A percentile compares a stretch with the other conserved stretches of the same genome.
phyloP scores from a whole-genome alignment of 2,113 vertebrate species.

The Oncorhynchus nerka region DNA sequence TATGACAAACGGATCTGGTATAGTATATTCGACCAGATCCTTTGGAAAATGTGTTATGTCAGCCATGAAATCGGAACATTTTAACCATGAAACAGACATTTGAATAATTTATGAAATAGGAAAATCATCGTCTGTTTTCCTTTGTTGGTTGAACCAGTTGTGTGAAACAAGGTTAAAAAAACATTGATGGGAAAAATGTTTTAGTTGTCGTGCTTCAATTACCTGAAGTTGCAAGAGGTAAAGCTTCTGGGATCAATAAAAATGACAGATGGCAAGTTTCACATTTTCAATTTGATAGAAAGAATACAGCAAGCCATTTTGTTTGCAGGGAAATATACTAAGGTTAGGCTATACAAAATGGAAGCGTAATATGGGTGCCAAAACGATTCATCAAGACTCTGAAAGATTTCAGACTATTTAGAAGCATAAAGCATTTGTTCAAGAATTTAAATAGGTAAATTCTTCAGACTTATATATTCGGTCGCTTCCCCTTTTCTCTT shows the following conservation, averaged over 20 bases:
- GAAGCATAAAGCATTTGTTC: conserved; percentile 2
- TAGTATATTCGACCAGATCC: not conserved
- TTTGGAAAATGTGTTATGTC: not conserved
- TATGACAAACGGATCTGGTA: not conserved
- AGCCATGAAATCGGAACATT: not conserved
- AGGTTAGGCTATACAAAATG: not conserved
- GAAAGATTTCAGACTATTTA: conserved; percentile 23
- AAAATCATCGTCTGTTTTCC: too few species aligned
- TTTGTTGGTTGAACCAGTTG: too few species aligned
- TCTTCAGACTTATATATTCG: not conserved
- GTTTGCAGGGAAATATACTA: conserved; percentile 20
- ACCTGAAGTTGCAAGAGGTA: not conserved
- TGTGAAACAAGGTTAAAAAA: too few species aligned
- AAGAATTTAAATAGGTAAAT: not conserved
- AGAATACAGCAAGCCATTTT: conserved; percentile 12
- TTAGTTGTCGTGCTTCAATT: not conserved
- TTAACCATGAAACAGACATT: not conserved
- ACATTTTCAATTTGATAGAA: conserved; percentile 56
- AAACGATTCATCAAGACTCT: conserved; percentile 14
- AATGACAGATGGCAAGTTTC: conserved; percentile 26
- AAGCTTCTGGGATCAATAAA: not conserved
- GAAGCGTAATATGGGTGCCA: not conserved
- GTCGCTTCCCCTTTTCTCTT: not conserved
- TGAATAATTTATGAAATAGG: not conserved
- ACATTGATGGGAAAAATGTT: not conserved